These are phyloP conservation scores for Sisor rabdophorus DNA, from an alignment of 2,113 vertebrate genomes.

Conservation along the genomic window DNA sequence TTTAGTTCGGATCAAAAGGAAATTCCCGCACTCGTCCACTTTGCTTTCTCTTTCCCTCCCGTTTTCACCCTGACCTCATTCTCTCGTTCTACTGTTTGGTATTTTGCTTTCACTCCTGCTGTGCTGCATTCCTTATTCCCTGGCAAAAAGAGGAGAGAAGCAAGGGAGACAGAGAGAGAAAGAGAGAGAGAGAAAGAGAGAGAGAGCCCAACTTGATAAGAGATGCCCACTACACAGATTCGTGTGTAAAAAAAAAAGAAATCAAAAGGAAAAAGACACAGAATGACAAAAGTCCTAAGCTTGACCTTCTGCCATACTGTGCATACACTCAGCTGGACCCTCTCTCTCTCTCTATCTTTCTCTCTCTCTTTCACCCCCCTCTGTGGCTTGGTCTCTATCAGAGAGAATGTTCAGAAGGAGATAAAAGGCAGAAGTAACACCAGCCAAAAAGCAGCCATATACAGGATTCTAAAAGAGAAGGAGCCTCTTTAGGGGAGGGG, in stretches of 20 bases:
- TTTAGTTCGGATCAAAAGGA: conserved; percentile 27
- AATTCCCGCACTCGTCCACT: conserved; percentile 22
- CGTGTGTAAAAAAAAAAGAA: conserved; percentile 29
- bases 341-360: conserved; percentile 56
- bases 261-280: conserved; percentile 39
- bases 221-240: conserved; percentile 29
- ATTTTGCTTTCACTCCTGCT: conserved; percentile 51
- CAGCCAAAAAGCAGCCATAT: conserved; percentile 54
- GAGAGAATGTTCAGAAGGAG: conserved; percentile 46
- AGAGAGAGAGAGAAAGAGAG: conserved; percentile 3
- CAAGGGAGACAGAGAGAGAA: conserved; percentile 3
- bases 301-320: conserved; percentile 69
- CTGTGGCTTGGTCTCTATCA: conserved; percentile 66
- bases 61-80: conserved; percentile 33
- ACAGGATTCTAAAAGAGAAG: conserved; percentile 6
- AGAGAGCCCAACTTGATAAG: conserved; percentile 28
- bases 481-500: conserved; percentile 33
- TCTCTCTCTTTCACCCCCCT: too few species aligned
- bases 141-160: conserved; percentile 34
- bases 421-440: conserved; percentile 67
- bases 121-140: conserved; percentile 52
- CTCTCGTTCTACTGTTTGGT: conserved; percentile 27
- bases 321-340: conserved; percentile 68
- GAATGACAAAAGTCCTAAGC: conserved; percentile 68
- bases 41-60: conserved; percentile 34